These are phyloP conservation scores for Cairina moschata DNA, from an alignment of 2,113 vertebrate species.

Conservation along the genomic window DNA sequence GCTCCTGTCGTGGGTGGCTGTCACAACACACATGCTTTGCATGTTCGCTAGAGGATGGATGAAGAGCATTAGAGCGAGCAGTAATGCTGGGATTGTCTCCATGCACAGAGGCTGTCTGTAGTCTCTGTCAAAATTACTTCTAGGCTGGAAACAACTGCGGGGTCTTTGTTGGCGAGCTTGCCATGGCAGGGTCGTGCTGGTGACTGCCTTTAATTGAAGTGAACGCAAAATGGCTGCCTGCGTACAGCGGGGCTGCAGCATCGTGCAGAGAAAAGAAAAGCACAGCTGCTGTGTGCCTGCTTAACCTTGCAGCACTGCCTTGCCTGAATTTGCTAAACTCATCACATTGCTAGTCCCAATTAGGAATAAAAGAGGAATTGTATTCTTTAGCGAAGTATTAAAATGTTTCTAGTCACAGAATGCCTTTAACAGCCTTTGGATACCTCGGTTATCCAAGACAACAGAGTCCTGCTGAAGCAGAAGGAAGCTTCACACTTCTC, in stretches of 20 bases:
- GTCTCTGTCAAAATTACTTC: not conserved
- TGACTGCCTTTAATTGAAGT: not conserved
- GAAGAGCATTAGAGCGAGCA: not conserved
- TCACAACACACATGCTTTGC: not conserved
- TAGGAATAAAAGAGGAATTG: not conserved
- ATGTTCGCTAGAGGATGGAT: not conserved
- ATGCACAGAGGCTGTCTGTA: not conserved
- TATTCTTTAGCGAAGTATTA: not conserved
- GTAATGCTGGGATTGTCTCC: not conserved
- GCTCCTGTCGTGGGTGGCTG: not conserved
- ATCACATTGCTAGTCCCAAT: fast-evolving
- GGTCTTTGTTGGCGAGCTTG: not conserved
- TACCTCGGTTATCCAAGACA: not conserved
- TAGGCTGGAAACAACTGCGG: fast-evolving
- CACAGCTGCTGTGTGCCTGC: fast-evolving
- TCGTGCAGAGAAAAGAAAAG: not conserved
- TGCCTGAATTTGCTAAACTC: not conserved
- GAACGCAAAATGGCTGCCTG: not conserved
- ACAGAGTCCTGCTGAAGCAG: not conserved
- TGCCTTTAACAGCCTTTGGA: not conserved
- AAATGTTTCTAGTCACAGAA: not conserved
- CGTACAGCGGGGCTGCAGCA: fast-evolving
- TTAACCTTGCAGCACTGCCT: not conserved
- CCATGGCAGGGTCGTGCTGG: not conserved
- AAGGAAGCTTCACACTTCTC: not conserved